Base-by-base conservation (phyloP, 92 coral and sea anemone species). In the Palythoa grandiflora region DNA sequence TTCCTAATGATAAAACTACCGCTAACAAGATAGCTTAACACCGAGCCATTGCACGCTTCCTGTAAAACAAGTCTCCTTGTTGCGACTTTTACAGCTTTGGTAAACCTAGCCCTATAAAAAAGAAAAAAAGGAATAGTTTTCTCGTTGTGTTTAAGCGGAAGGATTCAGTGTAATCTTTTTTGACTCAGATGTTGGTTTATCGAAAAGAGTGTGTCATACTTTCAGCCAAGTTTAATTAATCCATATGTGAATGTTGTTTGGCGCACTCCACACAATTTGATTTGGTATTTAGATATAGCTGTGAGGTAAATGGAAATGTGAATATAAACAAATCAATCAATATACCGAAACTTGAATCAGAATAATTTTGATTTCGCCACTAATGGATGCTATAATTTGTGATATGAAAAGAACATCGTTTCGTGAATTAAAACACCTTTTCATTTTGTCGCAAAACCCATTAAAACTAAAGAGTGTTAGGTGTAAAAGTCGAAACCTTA, bases 1-100 rank as follows among this genome's bases (percentile, higher is more conserved):
- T 94, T 90, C 84, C 85, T 91, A 91, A 91, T 90, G 92, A 93
- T 90, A 94, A 92, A 91, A 94, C 95, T 91, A 92, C 95, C 78
- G 68, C 91, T 84, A 79, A 85, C 88, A 88, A 81, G 93, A 90
- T 90, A 91, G 86, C 90, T 91, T 83, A 81, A 91, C 92, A 77
- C 90, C 89, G 87, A 74, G 59, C 63, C 63, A 88, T 86, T 60
- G 83, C 84, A 73, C 83, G 90, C 83, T 89, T 88, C 87, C 74
- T 83, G 80, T 88, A 89, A 85, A 89, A 91, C 92, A 91, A 59
- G 84, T 80, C 71, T 55, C 72, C 78, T 78, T 83, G 84, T 52
- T 65, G 59, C 87, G 86, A 57, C 10, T 39, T 83, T 75, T 68
- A 71, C 79, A 77, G 80, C 47, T 80, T 91, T 91, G 89, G 83